Base-by-base conservation (phyloP, 1,140 invertebrate species). In the Geopemphigus sp. region DNA sequence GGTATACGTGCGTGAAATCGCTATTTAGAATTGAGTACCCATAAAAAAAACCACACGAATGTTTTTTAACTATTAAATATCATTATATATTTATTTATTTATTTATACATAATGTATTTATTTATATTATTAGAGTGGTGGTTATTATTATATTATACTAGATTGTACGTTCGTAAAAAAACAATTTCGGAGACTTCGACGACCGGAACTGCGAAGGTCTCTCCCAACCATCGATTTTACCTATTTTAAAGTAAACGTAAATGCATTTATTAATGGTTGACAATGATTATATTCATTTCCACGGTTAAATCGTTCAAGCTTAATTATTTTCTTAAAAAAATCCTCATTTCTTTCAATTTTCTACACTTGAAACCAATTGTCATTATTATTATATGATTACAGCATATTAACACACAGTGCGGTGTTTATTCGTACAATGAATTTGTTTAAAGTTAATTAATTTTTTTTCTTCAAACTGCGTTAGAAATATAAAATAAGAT, bases 1-100 rank as follows among this genome's bases (percentile, higher is more conserved):
- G 26, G 59, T 63, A n/a, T n/a, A 72, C 68, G 68, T 72, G 68
- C 68, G 68, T 72, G 50, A 72, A 72, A 72, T 72, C 10, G 10
- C 10, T 29, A 29, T 8, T 54, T 50, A 50, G 47, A 50, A 50
- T 8, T 8, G 3, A 8, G 32, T 39, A 8, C 12, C 47, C 11
- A 45, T 45, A 45, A 11, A 45, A 5, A 45, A 5, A 45, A 5
- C 5, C 11, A 45, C 39, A 45, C 11, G 11, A 45, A 45, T 45
- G 11, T 45, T 5, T 5, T 45, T 45, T 45, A 45, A 45, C 5
- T 45, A 45, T 5, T 45, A 11, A 45, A 5, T 45, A 45, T 45
- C 11, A 45, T 19, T 54, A 19, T 54, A 54, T 54, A 45, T 45
- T 5, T 45, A 45, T 45, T 5, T 45, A 45, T 45, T 5, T 54